A percentile compares a stretch with the other conserved stretches of the same genome.
These are phyloP conservation scores for Morpho achilles DNA, from an alignment of 2,888 invertebrate genomes.

Conservation along the genomic window DNA sequence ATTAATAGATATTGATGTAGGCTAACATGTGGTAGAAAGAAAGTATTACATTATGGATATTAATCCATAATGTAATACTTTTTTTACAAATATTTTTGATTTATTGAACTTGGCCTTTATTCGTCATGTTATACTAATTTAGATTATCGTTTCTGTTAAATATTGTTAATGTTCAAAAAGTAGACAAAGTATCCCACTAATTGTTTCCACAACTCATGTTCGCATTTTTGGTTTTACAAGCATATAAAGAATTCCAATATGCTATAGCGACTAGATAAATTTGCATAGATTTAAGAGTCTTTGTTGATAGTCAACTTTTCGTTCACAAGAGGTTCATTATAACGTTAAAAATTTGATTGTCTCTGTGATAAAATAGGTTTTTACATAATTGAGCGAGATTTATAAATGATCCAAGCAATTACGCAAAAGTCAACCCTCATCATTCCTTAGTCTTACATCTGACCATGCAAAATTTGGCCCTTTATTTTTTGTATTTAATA, in stretches of 20 bases:
- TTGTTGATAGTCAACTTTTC: too few species aligned
- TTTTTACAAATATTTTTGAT: constrained; percentile 12
- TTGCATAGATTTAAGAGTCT: too few species aligned
- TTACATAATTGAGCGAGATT: constrained; percentile 71
- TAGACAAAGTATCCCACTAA: constrained; percentile 4
- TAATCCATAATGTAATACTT: too few species aligned
- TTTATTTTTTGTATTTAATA: too few species aligned
- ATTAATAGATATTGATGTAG: constrained; percentile 5
- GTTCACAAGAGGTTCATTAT: too few species aligned
- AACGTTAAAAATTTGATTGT: too few species aligned
- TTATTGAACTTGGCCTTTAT: constrained; percentile 37
- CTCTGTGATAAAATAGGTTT: constrained; percentile 54
- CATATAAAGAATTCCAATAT: too few species aligned
- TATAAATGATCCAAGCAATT: constrained; percentile 76
- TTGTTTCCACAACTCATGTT: too few species aligned
- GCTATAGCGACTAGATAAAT: too few species aligned
- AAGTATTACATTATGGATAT: too few species aligned
- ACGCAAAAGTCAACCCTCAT: constrained; percentile 76
- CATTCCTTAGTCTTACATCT: constrained; percentile 50
- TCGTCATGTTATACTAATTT: constrained; percentile 29
- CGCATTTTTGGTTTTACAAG: too few species aligned
- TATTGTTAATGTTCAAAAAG: neutral
- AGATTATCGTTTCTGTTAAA: constrained; percentile 25
- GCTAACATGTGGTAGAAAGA: too few species aligned
- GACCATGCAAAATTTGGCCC: constrained; percentile 51